Conservation (phyloP, 2,113 vertebrate species). For the Calonectris borealis region DNA sequence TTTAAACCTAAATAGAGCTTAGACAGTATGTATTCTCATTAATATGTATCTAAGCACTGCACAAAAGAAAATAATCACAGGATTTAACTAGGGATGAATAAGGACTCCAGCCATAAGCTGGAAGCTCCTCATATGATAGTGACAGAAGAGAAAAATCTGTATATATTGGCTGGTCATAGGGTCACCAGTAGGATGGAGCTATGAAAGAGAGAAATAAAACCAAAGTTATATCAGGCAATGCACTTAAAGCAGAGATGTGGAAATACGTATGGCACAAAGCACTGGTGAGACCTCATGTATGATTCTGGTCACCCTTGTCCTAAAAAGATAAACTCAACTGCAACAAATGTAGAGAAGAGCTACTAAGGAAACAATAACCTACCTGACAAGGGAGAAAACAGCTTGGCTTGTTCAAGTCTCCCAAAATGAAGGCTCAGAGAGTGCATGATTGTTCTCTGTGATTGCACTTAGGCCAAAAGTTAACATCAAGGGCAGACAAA, state of each 20-base stretch:
- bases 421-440: neutral
- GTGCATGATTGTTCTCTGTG: neutral
- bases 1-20: slow-evolving; percentile 3
- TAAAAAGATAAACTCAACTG: neutral
- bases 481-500: slow-evolving; percentile 12
- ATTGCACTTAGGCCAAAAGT: neutral
- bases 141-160: neutral
- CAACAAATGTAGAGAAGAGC: neutral
- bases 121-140: neutral
- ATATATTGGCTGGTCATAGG: neutral
- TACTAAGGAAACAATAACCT: neutral
- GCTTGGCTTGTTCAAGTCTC: neutral
- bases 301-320: neutral
- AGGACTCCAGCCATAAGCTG: slow-evolving; percentile 1
- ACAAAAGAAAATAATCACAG: slow-evolving; percentile 25
- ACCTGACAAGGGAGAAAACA: neutral
- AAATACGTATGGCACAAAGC: neutral
- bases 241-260: neutral
- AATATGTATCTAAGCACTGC: slow-evolving; percentile 22
- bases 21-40: neutral
- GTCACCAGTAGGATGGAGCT: neutral
- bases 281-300: neutral
- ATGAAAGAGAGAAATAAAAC: neutral
- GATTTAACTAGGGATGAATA: slow-evolving; percentile 13
- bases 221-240: neutral